Conservation (phyloP, 2,888 invertebrate genomes). For the Tenthredo amoena region DNA sequence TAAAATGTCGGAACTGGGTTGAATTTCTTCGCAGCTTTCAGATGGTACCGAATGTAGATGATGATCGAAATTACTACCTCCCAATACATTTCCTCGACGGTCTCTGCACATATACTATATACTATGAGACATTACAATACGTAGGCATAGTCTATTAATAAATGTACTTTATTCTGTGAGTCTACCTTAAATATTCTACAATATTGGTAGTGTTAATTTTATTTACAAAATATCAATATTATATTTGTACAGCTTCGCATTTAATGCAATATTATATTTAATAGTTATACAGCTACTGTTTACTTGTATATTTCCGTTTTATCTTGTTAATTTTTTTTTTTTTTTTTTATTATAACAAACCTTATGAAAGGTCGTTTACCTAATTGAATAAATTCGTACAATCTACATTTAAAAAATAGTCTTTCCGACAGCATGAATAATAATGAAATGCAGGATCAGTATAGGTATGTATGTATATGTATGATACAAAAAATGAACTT, state of each 20-base stretch:
- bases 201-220: conserved; percentile 28
- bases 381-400: neutral
- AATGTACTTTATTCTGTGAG: conserved; percentile 44
- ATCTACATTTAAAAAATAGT: conserved; percentile 10
- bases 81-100: neutral
- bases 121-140: conserved; percentile 4
- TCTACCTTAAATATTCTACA: conserved; percentile 42
- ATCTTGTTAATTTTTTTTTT: neutral
- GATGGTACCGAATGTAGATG: neutral
- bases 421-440: conserved; percentile 37
- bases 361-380: neutral
- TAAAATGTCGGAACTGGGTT: neutral
- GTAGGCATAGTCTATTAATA: conserved; percentile 38
- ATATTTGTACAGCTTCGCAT: conserved; percentile 46
- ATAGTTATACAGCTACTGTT: conserved; percentile 38
- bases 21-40: neutral
- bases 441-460: neutral
- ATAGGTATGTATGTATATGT: neutral
- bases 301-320: conserved; percentile 44
- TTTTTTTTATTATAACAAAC: conserved; percentile 29
- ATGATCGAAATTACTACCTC: neutral
- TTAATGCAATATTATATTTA: conserved; percentile 33
- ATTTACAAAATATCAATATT: conserved; percentile 49
- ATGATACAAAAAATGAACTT: neutral
- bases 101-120: neutral